Evolutionary conservation across 2,888 invertebrate species (phyloP).

Genomic region (Callyntrura sp.): DNA sequence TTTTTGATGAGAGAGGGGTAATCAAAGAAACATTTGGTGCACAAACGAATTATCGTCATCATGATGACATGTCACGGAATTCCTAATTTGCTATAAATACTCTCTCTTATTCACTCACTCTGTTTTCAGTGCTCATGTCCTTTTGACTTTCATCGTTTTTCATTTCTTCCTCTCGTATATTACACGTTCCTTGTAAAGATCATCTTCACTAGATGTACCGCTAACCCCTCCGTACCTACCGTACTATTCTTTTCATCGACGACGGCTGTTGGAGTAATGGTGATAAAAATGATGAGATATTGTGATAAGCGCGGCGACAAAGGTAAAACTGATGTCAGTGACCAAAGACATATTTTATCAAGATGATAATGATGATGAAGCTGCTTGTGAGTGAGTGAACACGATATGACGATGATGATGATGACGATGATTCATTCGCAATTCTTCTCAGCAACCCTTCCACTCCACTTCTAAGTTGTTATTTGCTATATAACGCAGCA

Average conservation of each 20-base stretch:
- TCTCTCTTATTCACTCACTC: not conserved
- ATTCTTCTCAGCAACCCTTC: slow-evolving; percentile 53
- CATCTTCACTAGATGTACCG: not conserved
- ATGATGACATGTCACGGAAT: slow-evolving; percentile 68
- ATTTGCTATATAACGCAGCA: slow-evolving; percentile 3
- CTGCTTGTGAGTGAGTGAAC: not conserved
- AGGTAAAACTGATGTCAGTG: slow-evolving; percentile 35
- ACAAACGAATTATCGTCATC: slow-evolving; percentile 20
- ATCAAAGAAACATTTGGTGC: slow-evolving; percentile 66
- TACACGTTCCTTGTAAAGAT: slow-evolving; percentile 37
- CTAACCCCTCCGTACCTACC: not conserved
- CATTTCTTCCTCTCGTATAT: slow-evolving; percentile 20
- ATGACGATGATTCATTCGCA: slow-evolving; percentile 51
- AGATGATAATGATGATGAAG: slow-evolving; percentile 32
- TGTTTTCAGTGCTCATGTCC: slow-evolving; percentile 1
- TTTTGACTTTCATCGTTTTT: slow-evolving; percentile 40
- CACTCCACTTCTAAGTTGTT: not conserved
- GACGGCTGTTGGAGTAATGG: not conserved
- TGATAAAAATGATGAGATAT: slow-evolving; percentile 32
- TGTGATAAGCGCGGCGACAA: slow-evolving; percentile 40
- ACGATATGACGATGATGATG: slow-evolving; percentile 16
- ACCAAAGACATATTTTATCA: slow-evolving; percentile 30
- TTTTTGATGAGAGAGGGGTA: slow-evolving; percentile 53
- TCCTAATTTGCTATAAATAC: slow-evolving; percentile 54
- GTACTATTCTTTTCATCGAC: not conserved